Base-by-base conservation (phyloP, 2,888 invertebrate species). In the Troides oblongomaculatus region DNA sequence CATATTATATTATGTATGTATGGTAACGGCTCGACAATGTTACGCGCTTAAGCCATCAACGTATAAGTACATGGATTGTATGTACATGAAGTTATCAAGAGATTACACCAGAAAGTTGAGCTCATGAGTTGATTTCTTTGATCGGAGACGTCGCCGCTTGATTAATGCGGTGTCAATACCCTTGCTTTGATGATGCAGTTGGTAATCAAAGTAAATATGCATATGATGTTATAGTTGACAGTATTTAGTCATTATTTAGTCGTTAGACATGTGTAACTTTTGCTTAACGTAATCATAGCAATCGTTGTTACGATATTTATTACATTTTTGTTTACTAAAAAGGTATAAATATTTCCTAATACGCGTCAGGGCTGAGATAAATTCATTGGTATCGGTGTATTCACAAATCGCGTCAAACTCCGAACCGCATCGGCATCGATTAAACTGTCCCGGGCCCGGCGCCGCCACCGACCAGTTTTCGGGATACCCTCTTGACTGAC, bases 321-420 rank as follows among this genome's bases (percentile, higher is more conserved):
- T 14, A 17, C 14, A 4, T 1, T 14, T 50, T 12, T 50, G 12
- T 50, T 50, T 50, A 50, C 50, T 39, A 10, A 39, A 39, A 39
- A 39, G 7, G 10, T 5, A 3, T 30, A 3, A 30, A 30, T 39
- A 39, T 39, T 39, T 7, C 8, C 39, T 7, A 39, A 39, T 39
- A 39, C 0, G 1, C 17, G 12, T 17, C 17, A 12, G 17, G n/a
- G 10, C 23, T 57, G 21, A 21, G 56, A n/a, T 50, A 23, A 23
- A 10, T 18, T 21, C 21, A 21, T 1, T 17, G 43, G 8, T 25
- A 57, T 57, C 30, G 53, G 25, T 62, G 67, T 46, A 62, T 62
- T 62, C 67, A 58, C 46, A 62, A 68, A 68, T 68, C 30, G 67
- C 23, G 46, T 68, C 62, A 68, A 62, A 30, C 17, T 59, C n/a